Percentiles rank a stretch among this genome's conserved stretches.
These are phyloP conservation scores for Drosophila kanekoi DNA, from an alignment of 2,888 invertebrate species.

Conservation along the genomic window DNA sequence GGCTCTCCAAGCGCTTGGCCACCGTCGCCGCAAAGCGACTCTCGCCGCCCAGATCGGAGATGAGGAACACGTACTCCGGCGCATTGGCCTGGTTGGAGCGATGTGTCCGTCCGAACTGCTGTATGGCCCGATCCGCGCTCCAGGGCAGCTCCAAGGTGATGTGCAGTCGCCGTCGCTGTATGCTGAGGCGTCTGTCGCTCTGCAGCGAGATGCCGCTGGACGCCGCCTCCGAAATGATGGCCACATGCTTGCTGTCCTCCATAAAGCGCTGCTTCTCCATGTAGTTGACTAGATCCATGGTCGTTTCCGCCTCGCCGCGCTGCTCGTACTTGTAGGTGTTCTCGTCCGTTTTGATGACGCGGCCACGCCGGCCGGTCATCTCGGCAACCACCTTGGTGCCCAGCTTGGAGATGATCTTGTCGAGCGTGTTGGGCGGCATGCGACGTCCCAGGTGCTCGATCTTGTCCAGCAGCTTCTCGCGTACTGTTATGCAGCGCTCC, in stretches of 20 bases:
- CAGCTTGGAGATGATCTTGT: slow-evolving; percentile 99
- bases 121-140: slow-evolving; percentile 99
- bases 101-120: slow-evolving; percentile 99
- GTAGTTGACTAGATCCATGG: slow-evolving; percentile 97
- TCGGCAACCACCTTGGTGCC: slow-evolving; percentile 99
- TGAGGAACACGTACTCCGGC: slow-evolving; percentile 99
- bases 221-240: slow-evolving; percentile 99
- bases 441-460: slow-evolving; percentile 94
- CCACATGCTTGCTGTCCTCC: slow-evolving; percentile 98
- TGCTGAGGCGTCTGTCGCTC: slow-evolving; percentile 96
- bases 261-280: slow-evolving; percentile 96
- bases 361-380: slow-evolving; percentile 99
- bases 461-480: slow-evolving; percentile 93
- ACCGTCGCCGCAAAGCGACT: slow-evolving; percentile 98
- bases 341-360: slow-evolving; percentile 95
- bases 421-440: slow-evolving; percentile 98
- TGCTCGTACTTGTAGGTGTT: slow-evolving; percentile 97
- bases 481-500: slow-evolving; percentile 95
- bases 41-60: slow-evolving; percentile 99
- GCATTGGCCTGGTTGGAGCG: slow-evolving; percentile 99
- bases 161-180: slow-evolving; percentile 97
- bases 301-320: slow-evolving; percentile 96
- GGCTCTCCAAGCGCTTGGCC: slow-evolving; percentile 96
- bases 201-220: slow-evolving; percentile 98
- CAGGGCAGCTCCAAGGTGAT: slow-evolving; percentile 99